Percentiles rank a stretch among this genome's conserved stretches.
These are phyloP conservation scores for Parambassis ranga DNA, from an alignment of 2,797 vertebrate genomes.

Conservation along the genomic window DNA sequence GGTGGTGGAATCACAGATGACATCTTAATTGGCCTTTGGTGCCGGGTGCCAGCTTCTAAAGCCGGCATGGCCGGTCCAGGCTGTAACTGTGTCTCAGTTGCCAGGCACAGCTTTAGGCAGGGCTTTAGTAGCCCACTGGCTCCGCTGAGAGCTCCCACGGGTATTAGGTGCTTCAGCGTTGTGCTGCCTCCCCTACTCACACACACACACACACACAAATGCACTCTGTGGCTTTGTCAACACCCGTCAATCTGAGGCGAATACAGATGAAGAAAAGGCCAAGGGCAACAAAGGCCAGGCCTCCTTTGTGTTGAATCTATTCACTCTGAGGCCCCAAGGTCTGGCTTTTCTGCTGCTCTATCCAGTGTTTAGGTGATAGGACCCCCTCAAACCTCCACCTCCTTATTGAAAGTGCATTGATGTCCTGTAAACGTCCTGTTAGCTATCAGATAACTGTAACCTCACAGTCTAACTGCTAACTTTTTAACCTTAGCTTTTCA, in stretches of 20 bases:
- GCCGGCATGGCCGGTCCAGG: neutral
- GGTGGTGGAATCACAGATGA: slow-evolving; percentile 38
- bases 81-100: slow-evolving; percentile 39
- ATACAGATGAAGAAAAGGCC: slow-evolving; percentile 50
- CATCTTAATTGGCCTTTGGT: slow-evolving; percentile 53
- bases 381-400: slow-evolving; percentile 11
- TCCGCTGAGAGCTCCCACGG: slow-evolving; percentile 65
- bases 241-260: slow-evolving; percentile 60
- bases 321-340: slow-evolving; percentile 25
- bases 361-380: slow-evolving; percentile 22
- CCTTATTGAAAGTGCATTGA: slow-evolving; percentile 29
- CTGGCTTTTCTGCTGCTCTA: slow-evolving; percentile 36
- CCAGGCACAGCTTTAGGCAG: slow-evolving; percentile 24
- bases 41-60: slow-evolving; percentile 40
- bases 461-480: slow-evolving; percentile 2
- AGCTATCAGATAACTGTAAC: slow-evolving; percentile 26
- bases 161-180: slow-evolving; percentile 65
- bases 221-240: slow-evolving; percentile 58
- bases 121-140: slow-evolving; percentile 46
- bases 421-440: slow-evolving; percentile 32
- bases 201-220: neutral
- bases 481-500: slow-evolving; percentile 5
- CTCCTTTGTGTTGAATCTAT: slow-evolving; percentile 51
- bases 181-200: neutral
- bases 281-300: slow-evolving; percentile 37